Percentiles rank a stretch among this genome's conserved stretches.
These are phyloP conservation scores for Therioaphis trifolii DNA, from an alignment of 2,888 invertebrate genomes.

Conservation along the genomic window DNA sequence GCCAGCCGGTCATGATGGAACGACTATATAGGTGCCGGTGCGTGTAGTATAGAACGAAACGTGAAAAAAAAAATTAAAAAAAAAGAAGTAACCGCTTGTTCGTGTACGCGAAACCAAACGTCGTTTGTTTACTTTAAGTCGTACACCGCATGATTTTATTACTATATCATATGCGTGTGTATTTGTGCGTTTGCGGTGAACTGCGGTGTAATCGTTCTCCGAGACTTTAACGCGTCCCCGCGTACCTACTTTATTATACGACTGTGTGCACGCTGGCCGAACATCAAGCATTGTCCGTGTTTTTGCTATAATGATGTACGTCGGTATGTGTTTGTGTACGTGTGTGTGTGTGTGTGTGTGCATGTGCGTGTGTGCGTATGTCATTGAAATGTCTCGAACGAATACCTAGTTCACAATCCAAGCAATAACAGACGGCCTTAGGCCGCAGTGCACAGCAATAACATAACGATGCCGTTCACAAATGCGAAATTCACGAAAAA, in stretches of 20 bases:
- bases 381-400: constrained; percentile 21
- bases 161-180: too few relatives aligned
- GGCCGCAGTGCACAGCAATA: not conserved
- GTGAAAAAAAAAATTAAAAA: too few relatives aligned
- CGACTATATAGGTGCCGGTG: not conserved
- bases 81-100: too few relatives aligned
- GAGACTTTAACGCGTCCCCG: not conserved
- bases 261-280: not conserved
- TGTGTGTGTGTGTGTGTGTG: not conserved
- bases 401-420: not conserved
- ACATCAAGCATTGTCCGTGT: not conserved
- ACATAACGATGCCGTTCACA: not conserved
- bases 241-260: not conserved
- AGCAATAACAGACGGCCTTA: not conserved
- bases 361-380: not conserved
- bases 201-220: not conserved
- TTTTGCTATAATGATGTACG: not conserved
- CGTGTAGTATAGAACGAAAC: constrained; percentile 9
- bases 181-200: not conserved
- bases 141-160: too few relatives aligned
- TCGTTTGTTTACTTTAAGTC: too few relatives aligned
- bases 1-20: not conserved
- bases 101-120: too few relatives aligned
- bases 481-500: not conserved
- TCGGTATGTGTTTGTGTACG: not conserved